Evolutionary conservation across 1,140 invertebrate genomes (phyloP).

Genomic region (Leptopilina boulardi): DNA sequence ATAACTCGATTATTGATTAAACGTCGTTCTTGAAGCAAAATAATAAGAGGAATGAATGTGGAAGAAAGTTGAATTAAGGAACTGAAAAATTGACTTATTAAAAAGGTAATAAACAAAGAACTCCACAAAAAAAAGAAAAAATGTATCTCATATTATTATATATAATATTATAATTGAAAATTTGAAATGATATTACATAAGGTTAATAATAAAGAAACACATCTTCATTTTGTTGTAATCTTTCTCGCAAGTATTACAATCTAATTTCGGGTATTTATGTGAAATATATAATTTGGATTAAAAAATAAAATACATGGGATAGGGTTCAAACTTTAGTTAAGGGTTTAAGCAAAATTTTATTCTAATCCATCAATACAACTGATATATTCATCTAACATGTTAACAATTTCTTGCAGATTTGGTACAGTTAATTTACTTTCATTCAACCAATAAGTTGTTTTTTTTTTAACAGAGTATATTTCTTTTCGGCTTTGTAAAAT

Average conservation of each 20-base stretch:
- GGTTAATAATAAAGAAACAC: slow-evolving; percentile 76
- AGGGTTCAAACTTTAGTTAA: too few relatives aligned
- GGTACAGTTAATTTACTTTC: background rate
- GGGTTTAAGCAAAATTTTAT: background rate
- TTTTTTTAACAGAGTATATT: background rate
- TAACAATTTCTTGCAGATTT: background rate
- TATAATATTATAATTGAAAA: slow-evolving; percentile 67
- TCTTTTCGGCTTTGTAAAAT: slow-evolving; percentile 47
- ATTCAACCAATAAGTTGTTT: background rate
- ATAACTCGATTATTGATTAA: slow-evolving; percentile 67
- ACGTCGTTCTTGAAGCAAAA: slow-evolving; percentile 66
- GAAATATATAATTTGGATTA: too few relatives aligned
- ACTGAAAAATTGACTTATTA: slow-evolving; percentile 68
- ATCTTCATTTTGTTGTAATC: slow-evolving; percentile 67
- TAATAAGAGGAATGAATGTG: slow-evolving; percentile 71
- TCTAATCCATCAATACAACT: background rate
- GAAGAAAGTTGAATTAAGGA: slow-evolving; percentile 62
- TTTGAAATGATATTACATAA: slow-evolving; percentile 69
- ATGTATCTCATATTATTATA: slow-evolving; percentile 76
- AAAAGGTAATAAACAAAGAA: slow-evolving; percentile 70
- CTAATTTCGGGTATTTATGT: too few relatives aligned
- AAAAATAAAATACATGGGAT: too few relatives aligned
- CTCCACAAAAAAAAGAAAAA: slow-evolving; percentile 70
- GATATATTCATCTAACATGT: background rate
- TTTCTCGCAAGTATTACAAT: slow-evolving; percentile 14